Percentiles rank a stretch among this genome's conserved stretches.
Conservation (phyloP, 2,797 vertebrate species). For the Acropternis orthonyx region DNA sequence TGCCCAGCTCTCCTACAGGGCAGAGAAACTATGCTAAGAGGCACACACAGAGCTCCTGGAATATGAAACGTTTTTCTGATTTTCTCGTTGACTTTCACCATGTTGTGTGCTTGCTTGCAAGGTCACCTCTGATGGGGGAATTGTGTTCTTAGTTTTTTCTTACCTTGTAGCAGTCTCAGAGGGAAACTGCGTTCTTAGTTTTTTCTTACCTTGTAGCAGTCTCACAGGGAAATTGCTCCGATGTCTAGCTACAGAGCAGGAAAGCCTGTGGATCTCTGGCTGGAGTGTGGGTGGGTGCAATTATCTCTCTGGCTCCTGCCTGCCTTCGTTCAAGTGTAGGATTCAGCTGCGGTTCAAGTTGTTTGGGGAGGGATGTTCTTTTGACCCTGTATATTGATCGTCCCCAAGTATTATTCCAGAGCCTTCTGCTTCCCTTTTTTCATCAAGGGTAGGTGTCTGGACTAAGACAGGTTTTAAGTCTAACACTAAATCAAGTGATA, state of each 20-base stretch:
- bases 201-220: not conserved
- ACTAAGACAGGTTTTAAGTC: not conserved
- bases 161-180: rapidly evolving
- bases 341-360: not conserved
- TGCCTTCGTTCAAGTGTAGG: not conserved
- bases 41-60: rapidly evolving
- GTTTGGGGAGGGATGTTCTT: not conserved
- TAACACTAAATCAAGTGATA: not conserved
- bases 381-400: rapidly evolving
- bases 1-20: not conserved
- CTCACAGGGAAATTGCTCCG: rapidly evolving
- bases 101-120: rapidly evolving
- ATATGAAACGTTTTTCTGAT: not conserved
- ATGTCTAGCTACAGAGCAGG: rapidly evolving
- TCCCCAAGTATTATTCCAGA: not conserved
- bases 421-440: not conserved
- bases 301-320: not conserved
- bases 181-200: not conserved
- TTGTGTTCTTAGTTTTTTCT: not conserved
- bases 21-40: not conserved
- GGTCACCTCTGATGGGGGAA: not conserved
- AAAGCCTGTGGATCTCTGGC: not conserved
- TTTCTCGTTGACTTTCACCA: not conserved
- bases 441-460: not conserved
- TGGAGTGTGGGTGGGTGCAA: rapidly evolving